phyloP scores from a whole-genome alignment of 2,797 vertebrate species.

The Otolemur crassicaudatus region DNA sequence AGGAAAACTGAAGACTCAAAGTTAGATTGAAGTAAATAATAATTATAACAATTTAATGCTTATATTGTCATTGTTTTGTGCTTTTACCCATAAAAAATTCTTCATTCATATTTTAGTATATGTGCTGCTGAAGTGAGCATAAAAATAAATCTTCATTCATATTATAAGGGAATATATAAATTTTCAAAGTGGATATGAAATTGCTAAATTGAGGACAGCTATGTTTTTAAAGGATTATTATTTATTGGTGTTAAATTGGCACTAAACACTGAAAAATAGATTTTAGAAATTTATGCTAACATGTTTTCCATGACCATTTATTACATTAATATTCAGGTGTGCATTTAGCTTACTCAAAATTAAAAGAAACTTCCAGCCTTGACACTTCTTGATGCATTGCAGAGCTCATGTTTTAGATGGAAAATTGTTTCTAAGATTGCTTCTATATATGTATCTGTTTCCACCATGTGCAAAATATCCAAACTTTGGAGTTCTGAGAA shows the following conservation, averaged over 20 bases:
- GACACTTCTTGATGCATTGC: neutral
- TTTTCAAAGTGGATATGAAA: neutral
- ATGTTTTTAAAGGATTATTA: neutral
- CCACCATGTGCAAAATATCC: neutral
- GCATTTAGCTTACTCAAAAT: neutral
- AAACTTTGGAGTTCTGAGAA: neutral
- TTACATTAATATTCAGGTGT: neutral
- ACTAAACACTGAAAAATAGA: neutral
- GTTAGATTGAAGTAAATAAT: neutral
- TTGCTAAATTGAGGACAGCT: neutral
- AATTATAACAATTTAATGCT: neutral
- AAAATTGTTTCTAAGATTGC: neutral
- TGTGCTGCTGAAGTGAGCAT: too few relatives aligned
- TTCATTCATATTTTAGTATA: neutral
- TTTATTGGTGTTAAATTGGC: neutral
- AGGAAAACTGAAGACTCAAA: neutral
- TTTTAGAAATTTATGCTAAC: neutral
- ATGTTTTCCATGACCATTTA: neutral
- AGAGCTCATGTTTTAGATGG: neutral
- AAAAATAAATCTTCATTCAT: neutral
- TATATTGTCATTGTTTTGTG: neutral
- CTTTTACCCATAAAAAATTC: neutral
- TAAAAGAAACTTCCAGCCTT: neutral
- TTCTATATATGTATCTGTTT: neutral
- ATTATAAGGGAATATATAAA: neutral